A percentile compares a stretch with the other conserved stretches of the same genome.
Evolutionary conservation across 1,140 invertebrate species (phyloP).

Genomic region (Limonius californicus): DNA sequence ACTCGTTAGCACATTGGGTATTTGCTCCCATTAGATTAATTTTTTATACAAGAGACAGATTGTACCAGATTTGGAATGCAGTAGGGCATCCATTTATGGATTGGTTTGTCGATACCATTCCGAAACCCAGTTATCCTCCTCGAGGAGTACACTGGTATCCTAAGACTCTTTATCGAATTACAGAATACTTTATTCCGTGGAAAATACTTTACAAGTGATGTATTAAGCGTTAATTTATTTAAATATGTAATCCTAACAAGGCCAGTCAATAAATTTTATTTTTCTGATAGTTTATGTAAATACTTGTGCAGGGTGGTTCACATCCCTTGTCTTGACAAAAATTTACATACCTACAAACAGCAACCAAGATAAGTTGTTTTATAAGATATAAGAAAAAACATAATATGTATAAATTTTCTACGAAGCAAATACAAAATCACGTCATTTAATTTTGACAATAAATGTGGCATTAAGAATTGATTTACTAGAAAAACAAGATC

Average conservation of each 20-base stretch:
- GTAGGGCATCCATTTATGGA: slow-evolving; percentile 34
- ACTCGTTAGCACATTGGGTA: slow-evolving; percentile 76
- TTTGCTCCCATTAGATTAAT: slow-evolving; percentile 73
- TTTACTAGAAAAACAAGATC: too few species aligned
- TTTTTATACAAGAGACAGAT: slow-evolving; percentile 46
- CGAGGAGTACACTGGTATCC: slow-evolving; percentile 85
- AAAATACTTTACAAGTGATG: slow-evolving; percentile 14
- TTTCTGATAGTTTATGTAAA: neutral
- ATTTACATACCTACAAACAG: too few species aligned
- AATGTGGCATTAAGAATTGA: too few species aligned
- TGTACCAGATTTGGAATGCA: slow-evolving; percentile 42
- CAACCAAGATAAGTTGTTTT: too few species aligned
- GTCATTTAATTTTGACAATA: too few species aligned
- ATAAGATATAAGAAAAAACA: too few species aligned
- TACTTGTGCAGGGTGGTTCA: too few species aligned
- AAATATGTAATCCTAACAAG: neutral
- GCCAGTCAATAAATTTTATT: neutral
- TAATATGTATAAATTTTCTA: too few species aligned
- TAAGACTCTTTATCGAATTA: slow-evolving; percentile 67
- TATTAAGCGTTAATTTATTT: too few species aligned
- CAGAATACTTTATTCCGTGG: slow-evolving; percentile 63
- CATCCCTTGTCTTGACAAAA: too few species aligned
- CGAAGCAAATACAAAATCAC: too few species aligned
- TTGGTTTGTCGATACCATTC: slow-evolving; percentile 26
- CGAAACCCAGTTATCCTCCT: slow-evolving; percentile 25